Evolutionary conservation across 2,888 invertebrate genomes (phyloP).

Genomic region (Piscicola geometra): DNA sequence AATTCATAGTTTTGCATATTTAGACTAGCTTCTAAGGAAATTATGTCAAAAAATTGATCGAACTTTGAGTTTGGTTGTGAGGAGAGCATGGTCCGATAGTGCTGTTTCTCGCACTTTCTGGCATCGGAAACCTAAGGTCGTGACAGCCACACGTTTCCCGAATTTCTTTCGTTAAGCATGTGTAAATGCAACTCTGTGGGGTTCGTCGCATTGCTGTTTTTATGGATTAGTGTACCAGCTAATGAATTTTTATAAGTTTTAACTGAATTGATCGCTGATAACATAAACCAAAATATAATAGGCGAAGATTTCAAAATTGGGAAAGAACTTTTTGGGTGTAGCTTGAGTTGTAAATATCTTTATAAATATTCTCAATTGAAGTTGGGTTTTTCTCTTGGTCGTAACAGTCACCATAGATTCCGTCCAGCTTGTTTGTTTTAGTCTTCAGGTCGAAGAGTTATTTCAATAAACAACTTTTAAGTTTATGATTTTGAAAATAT

Average conservation of each 20-base stretch:
- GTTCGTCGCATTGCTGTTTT: not conserved
- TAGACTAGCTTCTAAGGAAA: too few species aligned
- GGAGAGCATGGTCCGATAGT: conserved; percentile 16
- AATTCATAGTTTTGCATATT: too few species aligned
- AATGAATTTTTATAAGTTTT: too few species aligned
- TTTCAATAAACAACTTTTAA: too few species aligned
- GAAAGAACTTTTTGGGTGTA: conserved; percentile 23
- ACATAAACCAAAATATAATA: not conserved
- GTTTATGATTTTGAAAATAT: too few species aligned
- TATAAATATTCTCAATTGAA: not conserved
- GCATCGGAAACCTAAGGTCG: conserved; percentile 27
- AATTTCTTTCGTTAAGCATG: conserved; percentile 25
- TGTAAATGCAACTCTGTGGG: conserved; percentile 16
- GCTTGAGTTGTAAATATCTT: conserved; percentile 18
- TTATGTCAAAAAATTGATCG: too few species aligned
- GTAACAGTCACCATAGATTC: conserved; percentile 23
- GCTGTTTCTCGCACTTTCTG: not conserved
- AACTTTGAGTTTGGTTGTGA: conserved; percentile 15
- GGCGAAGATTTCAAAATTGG: not conserved
- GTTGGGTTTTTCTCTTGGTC: not conserved
- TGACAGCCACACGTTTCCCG: conserved; percentile 13
- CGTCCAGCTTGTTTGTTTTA: conserved; percentile 15
- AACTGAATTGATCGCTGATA: not conserved
- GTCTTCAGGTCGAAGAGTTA: too few species aligned
- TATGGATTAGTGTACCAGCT: too few species aligned